A percentile compares a stretch with the other conserved stretches of the same genome.
Evolutionary conservation across 2,888 invertebrate genomes (phyloP).

Genomic region (Choreutis nemorana): DNA sequence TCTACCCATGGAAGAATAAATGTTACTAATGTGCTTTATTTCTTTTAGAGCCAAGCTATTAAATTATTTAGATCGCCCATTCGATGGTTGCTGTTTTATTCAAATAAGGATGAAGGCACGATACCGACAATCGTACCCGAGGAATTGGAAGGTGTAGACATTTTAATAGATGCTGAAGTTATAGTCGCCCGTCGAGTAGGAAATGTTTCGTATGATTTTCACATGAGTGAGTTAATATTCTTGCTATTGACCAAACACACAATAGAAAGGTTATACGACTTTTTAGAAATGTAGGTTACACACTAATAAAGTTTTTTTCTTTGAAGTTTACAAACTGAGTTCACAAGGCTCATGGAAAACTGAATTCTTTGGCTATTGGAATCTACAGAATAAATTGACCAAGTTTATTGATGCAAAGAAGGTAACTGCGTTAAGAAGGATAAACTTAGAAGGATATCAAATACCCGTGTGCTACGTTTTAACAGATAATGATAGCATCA

Average conservation of each 20-base stretch:
- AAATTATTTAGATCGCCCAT: slow-evolving; percentile 35
- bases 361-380: slow-evolving; percentile 39
- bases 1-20: too few relatives aligned
- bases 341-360: slow-evolving; percentile 22
- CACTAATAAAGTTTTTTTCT: slow-evolving; percentile 4
- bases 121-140: slow-evolving; percentile 20
- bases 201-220: slow-evolving; percentile 18
- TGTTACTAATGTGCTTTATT: background rate
- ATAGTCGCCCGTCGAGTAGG: slow-evolving; percentile 16
- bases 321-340: slow-evolving; percentile 44
- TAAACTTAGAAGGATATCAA: slow-evolving; percentile 44
- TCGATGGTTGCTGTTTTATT: slow-evolving; percentile 38
- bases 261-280: too few relatives aligned
- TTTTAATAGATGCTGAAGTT: slow-evolving; percentile 38
- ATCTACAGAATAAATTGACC: slow-evolving; percentile 19
- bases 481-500: slow-evolving; percentile 65
- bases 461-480: slow-evolving; percentile 67
- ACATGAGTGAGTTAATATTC: slow-evolving; percentile 26
- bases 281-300: too few relatives aligned
- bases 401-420: slow-evolving; percentile 17
- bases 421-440: slow-evolving; percentile 39
- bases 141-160: too few relatives aligned
- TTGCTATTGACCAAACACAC: background rate
- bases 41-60: slow-evolving; percentile 21
- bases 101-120: slow-evolving; percentile 10